Base-by-base conservation (phyloP, 2,888 invertebrate species). In the Octodonta nipae region DNA sequence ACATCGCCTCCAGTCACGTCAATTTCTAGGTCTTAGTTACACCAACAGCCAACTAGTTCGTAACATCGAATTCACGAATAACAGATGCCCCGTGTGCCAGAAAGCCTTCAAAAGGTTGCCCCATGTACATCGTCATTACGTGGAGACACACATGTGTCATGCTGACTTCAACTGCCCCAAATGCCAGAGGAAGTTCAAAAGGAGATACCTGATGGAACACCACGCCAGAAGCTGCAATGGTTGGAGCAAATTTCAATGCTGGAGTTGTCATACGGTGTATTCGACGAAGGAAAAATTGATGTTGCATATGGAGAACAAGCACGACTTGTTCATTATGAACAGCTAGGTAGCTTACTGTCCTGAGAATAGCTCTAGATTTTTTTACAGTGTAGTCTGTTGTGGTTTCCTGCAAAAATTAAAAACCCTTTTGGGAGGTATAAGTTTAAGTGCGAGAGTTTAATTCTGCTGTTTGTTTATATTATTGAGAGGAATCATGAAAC, bases 21-120 rank as follows among this genome's bases (percentile, higher is more conserved):
- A n/a, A n/a, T n/a, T n/a, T n/a, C n/a, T n/a, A n/a, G n/a, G n/a
- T n/a, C n/a, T n/a, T n/a, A n/a, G n/a, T n/a, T n/a, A n/a, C n/a
- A 22, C 22, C 10, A 22, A 22, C 22, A 29, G 15, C 10, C 30
- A 30, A 8, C 26, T 44, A 29, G 32, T 48, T 34, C 47, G 35
- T 35, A 29, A 39, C 8, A 40, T 46, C 8, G 26, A 33, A 11
- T 47, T 49, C 32, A n/a, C 28, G 14, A 40, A 49, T 29, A 47
- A 47, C 33, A 36, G 28, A 2, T 49, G 49, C 32, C 45, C 42
- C 4, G 30, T 42, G 17, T 54, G 54, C 35, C 27, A 32, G 8
- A 43, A 43, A 34, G 34, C 28, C 17, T 54, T 52, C 35, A 49
- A 50, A 29, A 42, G 49, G 29, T 52, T 51, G 33, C 42, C 44